Conservation (phyloP, 2,113 vertebrate genomes). For the Coturnix japonica region DNA sequence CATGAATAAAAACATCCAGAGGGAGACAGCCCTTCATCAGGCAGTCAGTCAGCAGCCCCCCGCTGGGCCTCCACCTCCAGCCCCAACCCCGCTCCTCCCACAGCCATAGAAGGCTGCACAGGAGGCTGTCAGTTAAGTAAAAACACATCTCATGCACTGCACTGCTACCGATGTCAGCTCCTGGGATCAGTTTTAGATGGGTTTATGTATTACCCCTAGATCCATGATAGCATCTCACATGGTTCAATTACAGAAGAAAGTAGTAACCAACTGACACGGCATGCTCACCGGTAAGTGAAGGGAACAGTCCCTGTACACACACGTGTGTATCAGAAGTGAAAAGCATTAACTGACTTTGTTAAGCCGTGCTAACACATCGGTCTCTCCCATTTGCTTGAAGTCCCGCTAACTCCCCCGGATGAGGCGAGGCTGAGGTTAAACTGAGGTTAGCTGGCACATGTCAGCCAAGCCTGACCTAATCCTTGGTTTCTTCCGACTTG, state of each 20-base stretch:
- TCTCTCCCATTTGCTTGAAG: not conserved
- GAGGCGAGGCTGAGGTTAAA: conserved; percentile 26
- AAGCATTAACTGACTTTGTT: not conserved
- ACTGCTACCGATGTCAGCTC: not conserved
- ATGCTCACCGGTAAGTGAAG: not conserved
- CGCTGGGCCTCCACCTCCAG: not conserved
- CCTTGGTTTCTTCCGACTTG: not conserved
- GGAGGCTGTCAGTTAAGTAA: not conserved
- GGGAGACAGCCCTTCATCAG: not conserved
- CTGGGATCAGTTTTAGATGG: conserved; percentile 28
- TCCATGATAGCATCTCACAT: not conserved
- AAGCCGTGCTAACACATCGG: not conserved
- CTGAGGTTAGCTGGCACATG: not conserved
- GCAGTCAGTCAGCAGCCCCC: not conserved
- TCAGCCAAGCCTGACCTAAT: conserved; percentile 29
- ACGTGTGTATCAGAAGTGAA: not conserved
- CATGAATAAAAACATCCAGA: not conserved
- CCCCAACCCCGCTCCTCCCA: not conserved
- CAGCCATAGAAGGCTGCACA: not conserved
- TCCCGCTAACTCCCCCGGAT: not conserved
- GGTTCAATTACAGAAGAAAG: not conserved
- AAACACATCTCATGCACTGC: not conserved
- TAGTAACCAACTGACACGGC: not conserved
- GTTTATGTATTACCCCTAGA: not conserved
- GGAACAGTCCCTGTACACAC: not conserved